phyloP scores from a whole-genome alignment of 2,797 vertebrate genomes.

The Telmatherina bonti region DNA sequence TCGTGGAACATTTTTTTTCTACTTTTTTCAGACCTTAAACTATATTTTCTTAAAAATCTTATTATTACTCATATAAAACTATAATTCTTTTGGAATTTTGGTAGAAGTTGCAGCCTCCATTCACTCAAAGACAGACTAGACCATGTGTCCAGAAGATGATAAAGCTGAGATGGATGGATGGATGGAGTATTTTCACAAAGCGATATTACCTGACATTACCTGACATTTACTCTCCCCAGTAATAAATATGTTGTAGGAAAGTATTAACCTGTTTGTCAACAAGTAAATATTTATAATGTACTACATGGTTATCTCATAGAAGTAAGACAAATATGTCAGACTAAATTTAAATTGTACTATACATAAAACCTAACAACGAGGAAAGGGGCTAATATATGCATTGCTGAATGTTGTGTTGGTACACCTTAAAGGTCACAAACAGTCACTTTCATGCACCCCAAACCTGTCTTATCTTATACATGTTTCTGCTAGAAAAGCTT shows the following conservation, averaged over 20 bases:
- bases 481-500: slow-evolving; percentile 6
- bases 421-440: slow-evolving; percentile 6
- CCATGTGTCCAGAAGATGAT: neutral
- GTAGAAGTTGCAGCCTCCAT: too few relatives aligned
- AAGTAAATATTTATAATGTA: neutral
- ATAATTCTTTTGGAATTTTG: too few relatives aligned
- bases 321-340: neutral
- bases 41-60: too few relatives aligned
- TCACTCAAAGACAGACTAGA: too few relatives aligned
- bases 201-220: neutral
- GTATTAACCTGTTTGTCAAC: neutral
- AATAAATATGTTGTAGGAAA: neutral
- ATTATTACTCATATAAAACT: neutral
- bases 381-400: neutral
- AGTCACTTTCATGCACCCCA: neutral
- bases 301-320: neutral
- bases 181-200: neutral
- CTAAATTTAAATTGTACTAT: neutral
- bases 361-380: neutral
- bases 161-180: neutral
- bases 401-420: neutral
- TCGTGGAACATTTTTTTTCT: too few relatives aligned
- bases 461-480: neutral
- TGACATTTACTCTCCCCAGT: neutral
- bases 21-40: too few relatives aligned